A percentile compares a stretch with the other conserved stretches of the same genome.
Conservation (phyloP, 2,113 vertebrate genomes). For the Brachypodius melanocephalos region DNA sequence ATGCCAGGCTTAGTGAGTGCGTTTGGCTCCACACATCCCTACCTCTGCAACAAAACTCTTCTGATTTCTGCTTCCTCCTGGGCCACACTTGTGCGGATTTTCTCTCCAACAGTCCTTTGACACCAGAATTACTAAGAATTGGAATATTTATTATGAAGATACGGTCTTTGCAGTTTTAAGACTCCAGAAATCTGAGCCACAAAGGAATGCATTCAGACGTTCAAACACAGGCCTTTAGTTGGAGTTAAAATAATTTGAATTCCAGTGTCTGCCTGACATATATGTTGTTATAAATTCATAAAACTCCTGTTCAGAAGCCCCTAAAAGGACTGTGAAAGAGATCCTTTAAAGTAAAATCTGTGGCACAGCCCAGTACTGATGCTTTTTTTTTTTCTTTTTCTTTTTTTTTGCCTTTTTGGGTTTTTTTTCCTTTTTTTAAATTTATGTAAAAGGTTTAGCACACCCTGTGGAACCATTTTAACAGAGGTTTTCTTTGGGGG, state of each 20-base stretch:
- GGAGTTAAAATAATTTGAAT: slow-evolving; percentile 65
- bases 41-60: not conserved
- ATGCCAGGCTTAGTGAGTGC: not conserved
- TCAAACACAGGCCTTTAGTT: slow-evolving; percentile 49
- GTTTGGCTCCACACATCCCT: not conserved
- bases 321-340: slow-evolving; percentile 22
- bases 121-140: not conserved
- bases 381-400: not conserved
- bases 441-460: not conserved
- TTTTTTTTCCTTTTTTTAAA: not conserved
- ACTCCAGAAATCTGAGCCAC: slow-evolving; percentile 14
- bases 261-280: slow-evolving; percentile 51
- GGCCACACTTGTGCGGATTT: not conserved
- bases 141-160: slow-evolving; percentile 21
- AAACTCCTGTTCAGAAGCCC: slow-evolving; percentile 12
- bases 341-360: not conserved
- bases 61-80: not conserved
- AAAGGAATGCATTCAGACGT: slow-evolving; percentile 52
- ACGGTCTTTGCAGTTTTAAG: not conserved
- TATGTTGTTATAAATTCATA: slow-evolving; percentile 54
- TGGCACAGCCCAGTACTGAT: not conserved
- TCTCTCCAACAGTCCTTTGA: not conserved
- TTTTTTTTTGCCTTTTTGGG: not conserved
- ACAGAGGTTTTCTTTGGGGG: not conserved
- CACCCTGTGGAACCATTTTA: not conserved